Evolutionary conservation across 2,113 vertebrate genomes (phyloP), one percentile per base, ranked within the genome.

Genomic region (Oceanites oceanicus): DNA sequence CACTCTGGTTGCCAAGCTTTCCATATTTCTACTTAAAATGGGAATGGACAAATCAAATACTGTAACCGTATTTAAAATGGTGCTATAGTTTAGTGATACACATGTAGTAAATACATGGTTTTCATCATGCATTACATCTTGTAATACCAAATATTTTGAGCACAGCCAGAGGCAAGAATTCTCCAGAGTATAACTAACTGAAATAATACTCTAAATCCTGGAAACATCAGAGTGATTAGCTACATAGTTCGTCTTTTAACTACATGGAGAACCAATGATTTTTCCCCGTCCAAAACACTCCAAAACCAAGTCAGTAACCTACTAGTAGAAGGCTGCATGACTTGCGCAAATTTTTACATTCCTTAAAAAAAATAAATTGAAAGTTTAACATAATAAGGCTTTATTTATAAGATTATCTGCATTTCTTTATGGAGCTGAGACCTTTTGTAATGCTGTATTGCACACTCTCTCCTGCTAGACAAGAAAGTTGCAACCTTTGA

Each of bases 41-140:
- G 22, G 7, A 81, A 81, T 1, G 3, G 14, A 61, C 32, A 55
- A 47, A 45, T 45, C 10, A 84, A 76, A 58, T 25, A 29, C 13
- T 30, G 10, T 11, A 44, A 36, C 11, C 2, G 1, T 27, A 56
- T 38, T 85, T 53, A 47, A 52, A 67, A 52, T 2, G 2, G 10
- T 14, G 13, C 26, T 77, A 20, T 13, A 61, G 40, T 16, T 65
- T 36, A 75, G 18, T 7, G 10, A 45, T 68, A 68, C 16, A 17
- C 0, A 1, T 23, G 11, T 5, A n/a, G 10, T 14, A 72, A 81
- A 45, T 19, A 38, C 0, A 47, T 7, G 18, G 11, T 27, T 30
- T 71, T 55, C 52, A 67, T 73, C 18, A 42, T 3, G 17, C 26
- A 47, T 73, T 73, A 52, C 11, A 29, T 40, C 58, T 34, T 52